Evolutionary conservation across 2,113 vertebrate species (phyloP).

Genomic region (Spermophilus dauricus): DNA sequence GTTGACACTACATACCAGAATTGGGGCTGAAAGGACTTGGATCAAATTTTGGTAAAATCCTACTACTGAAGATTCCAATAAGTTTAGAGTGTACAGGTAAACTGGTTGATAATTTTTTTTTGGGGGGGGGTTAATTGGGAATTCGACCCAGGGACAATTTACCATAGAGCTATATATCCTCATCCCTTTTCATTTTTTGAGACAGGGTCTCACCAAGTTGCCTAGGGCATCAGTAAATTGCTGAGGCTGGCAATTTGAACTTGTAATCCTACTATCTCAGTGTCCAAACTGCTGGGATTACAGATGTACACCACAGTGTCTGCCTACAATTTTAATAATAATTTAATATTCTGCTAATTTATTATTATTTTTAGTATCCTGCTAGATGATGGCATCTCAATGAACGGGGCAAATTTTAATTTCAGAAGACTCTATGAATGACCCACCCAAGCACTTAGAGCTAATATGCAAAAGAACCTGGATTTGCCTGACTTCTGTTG

Average conservation of each 20-base stretch:
- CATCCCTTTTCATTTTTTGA: no score
- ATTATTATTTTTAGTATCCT: conserved; percentile 32
- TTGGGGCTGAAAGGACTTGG: neutral
- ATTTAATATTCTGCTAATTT: neutral
- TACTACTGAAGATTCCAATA: conserved; percentile 26
- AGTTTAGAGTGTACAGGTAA: neutral
- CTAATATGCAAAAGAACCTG: neutral
- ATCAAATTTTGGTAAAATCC: conserved; percentile 55
- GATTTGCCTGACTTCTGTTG: neutral
- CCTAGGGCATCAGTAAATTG: no score
- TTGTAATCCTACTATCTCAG: no score
- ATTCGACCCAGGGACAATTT: no score
- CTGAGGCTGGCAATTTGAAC: no score
- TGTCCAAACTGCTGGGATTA: no score
- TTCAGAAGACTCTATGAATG: neutral
- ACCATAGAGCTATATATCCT: no score
- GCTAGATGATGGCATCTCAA: neutral
- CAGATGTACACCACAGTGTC: no score
- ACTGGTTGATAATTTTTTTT: neutral
- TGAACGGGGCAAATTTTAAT: neutral
- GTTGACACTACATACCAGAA: conserved; percentile 75
- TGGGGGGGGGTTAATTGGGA: no score
- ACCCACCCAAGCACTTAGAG: neutral
- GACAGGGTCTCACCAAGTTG: no score
- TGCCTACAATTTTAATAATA: no score